Conservation (phyloP, 1,140 invertebrate species). For the Ganaspis sp. region DNA sequence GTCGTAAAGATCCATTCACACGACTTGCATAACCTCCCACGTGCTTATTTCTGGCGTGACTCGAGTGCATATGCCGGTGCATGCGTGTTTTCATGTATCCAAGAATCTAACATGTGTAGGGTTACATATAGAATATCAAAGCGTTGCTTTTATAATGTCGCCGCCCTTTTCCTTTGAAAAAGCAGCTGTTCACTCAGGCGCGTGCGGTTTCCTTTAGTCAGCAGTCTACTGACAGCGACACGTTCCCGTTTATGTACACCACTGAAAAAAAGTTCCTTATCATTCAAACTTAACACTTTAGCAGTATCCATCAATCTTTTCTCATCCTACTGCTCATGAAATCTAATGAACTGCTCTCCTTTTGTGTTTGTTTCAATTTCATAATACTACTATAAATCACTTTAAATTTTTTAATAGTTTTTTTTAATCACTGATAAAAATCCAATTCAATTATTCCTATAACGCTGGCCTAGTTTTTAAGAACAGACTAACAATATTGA, state of each 20-base stretch:
- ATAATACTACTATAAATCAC: too few relatives aligned
- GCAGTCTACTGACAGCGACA: slow-evolving; percentile 49
- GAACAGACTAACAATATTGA: too few relatives aligned
- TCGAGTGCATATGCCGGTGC: slow-evolving; percentile 55
- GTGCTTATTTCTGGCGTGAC: slow-evolving; percentile 66
- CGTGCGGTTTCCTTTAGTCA: slow-evolving; percentile 58
- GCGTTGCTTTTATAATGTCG: slow-evolving; percentile 68
- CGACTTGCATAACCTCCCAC: slow-evolving; percentile 43
- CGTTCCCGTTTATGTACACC: not conserved
- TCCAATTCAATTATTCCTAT: too few relatives aligned
- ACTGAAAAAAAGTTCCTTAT: not conserved
- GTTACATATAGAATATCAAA: slow-evolving; percentile 57
- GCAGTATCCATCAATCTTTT: not conserved
- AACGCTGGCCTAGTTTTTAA: too few relatives aligned
- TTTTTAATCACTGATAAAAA: too few relatives aligned
- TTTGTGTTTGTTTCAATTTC: not conserved
- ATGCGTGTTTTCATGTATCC: slow-evolving; percentile 56
- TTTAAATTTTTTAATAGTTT: not conserved
- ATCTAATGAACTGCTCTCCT: not conserved
- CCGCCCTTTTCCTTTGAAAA: slow-evolving; percentile 53
- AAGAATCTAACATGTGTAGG: slow-evolving; percentile 12
- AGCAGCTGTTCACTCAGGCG: slow-evolving; percentile 64
- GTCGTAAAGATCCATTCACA: slow-evolving; percentile 63
- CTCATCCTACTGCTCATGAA: not conserved
- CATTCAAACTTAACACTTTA: not conserved